Evolutionary conservation across 2,113 vertebrate genomes (phyloP), one percentile per base, ranked within the genome.

Genomic region (Gavia stellata): DNA sequence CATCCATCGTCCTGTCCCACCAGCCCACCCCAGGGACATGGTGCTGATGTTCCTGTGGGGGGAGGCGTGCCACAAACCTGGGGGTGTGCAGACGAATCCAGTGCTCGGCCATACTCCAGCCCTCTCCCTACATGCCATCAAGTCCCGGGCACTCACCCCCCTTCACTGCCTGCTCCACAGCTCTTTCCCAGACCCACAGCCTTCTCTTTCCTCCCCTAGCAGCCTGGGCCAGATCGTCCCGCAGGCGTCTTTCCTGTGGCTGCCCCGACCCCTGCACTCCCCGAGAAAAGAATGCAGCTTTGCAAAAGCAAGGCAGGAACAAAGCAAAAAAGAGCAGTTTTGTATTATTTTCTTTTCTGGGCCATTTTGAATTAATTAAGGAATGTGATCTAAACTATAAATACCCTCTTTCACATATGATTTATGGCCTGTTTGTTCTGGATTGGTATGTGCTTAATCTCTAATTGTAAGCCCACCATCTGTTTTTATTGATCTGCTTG

Each of bases 391-490:
- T 96, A 96, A 96, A 96, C 97, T 98, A 98, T 97, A 98, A 98
- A 98, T 98, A 98, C 90, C 52, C 96, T 96, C 83, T 77, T 84
- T 90, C 96, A 82, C 20, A 24, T 94, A 88, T 97, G 98, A 98
- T 98, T 97, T 96, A 98, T 98, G 96, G 97, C 92, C 96, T 98
- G 96, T 98, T 98, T 98, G 97, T 97, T 95, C 97, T 91, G 97
- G 93, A 94, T 87, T 95, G 98, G 98, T 98, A 98, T 98, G 98
- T 93, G 92, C 97, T 94, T 97, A 97, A 92, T 96, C 98, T 97
- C 96, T 92, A 96, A 97, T 98, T 95, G 97, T 96, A 86, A 98
- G 98, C 97, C 98, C 97, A 97, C 97, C 98, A 98, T 98, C 98
- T 98, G 98, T 94, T 97, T 97, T 96, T 92, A 86, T 96, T 94